Base-by-base conservation (phyloP, 2,888 invertebrate genomes). In the Conistra vaccinii region DNA sequence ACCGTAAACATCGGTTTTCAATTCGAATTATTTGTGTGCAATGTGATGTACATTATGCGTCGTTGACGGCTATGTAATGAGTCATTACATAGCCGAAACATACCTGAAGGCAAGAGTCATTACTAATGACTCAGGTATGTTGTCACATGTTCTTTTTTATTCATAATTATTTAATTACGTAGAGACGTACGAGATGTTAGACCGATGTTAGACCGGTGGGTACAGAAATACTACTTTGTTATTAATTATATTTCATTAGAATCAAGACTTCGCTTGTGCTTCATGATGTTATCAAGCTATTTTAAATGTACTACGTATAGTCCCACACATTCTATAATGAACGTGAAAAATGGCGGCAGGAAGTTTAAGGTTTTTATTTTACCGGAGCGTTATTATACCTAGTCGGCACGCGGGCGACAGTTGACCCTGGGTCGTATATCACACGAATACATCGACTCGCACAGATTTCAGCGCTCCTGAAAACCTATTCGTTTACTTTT, bases 341-440 rank as follows among this genome's bases (percentile, higher is more conserved):
- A 80, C 55, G 73, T 78, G 74, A 81, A 76, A 85, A 78, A 79
- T 69, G 67, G 72, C 58, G 20, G n/a, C 70, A 70, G 73, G 39
- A 75, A 67, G 42, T 62, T 78, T n/a, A 63, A 69, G 75, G 74
- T 67, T 85, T 78, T 83, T 81, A 78, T 85, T 86, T 79, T 68
- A 80, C 74, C 66, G 60, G 35, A 53, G 69, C 75, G 77, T 84
- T 88, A 87, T 87, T 84, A 83, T 79, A 71, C 32, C 55, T 42
- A 81, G 76, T 69, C 63, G 73, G 65, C 68, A 77, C 66, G 72
- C 73, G 62, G 82, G 83, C 77, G 88, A 87, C 90, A 87, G 86
- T 87, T 88, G 90, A 90, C 90, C 90, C 85, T 69, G 84, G 76
- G 51, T 85, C 87, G 86, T 92, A 90, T 90, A 90, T 92, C 90